Percentiles rank a stretch among this genome's conserved stretches.
These are phyloP conservation scores for Phrynocephalus guinanensis DNA, from an alignment of 2,797 vertebrate species.

Conservation along the genomic window DNA sequence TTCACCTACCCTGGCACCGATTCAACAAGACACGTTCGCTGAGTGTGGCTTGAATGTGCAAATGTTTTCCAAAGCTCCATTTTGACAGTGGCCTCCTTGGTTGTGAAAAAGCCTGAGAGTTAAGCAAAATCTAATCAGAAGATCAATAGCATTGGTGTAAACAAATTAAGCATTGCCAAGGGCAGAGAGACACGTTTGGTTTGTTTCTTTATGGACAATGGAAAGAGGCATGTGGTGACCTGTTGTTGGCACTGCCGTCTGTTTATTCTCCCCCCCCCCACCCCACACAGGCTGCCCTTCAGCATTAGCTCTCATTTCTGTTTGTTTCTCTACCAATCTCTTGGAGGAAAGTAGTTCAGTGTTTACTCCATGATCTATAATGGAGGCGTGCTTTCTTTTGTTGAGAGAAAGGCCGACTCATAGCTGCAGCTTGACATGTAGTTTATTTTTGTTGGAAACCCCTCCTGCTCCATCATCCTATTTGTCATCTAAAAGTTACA, in stretches of 20 bases:
- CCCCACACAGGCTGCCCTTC: neutral
- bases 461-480: slow-evolving; percentile 63
- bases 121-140: neutral
- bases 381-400: slow-evolving; percentile 52
- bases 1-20: neutral
- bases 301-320: slow-evolving; percentile 61
- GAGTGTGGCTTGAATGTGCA: neutral
- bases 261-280: slow-evolving; percentile 49
- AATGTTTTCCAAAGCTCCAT: neutral
- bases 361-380: slow-evolving; percentile 62
- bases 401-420: slow-evolving; percentile 27
- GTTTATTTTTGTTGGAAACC: slow-evolving; percentile 72
- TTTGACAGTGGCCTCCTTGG: neutral
- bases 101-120: neutral
- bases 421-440: slow-evolving; percentile 62
- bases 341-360: slow-evolving; percentile 55
- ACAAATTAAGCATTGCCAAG: slow-evolving; percentile 22
- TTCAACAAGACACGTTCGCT: neutral
- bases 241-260: slow-evolving; percentile 49
- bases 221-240: slow-evolving; percentile 38
- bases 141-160: slow-evolving; percentile 32
- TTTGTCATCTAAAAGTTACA: slow-evolving; percentile 61
- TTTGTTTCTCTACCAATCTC: slow-evolving; percentile 61
- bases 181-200: slow-evolving; percentile 19
- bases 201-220: slow-evolving; percentile 6